Evolutionary conservation across 2,113 vertebrate genomes (phyloP).

Genomic region (Rhynchomys soricoides): DNA sequence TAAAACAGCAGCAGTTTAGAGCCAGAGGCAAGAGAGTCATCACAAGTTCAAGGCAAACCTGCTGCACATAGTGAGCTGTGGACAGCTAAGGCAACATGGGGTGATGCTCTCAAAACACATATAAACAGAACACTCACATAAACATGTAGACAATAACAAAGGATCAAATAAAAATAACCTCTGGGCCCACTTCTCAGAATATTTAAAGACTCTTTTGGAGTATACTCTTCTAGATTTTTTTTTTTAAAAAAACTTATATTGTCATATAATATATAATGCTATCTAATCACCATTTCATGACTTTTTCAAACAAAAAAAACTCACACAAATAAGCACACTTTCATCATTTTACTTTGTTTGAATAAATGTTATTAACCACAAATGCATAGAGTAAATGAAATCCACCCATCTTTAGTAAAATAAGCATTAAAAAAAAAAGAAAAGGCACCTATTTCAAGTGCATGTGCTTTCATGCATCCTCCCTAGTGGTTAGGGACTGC

Average conservation of each 20-base stretch:
- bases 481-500: neutral
- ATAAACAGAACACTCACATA: neutral
- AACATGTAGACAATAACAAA: too few species aligned
- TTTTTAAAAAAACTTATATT: neutral
- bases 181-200: neutral
- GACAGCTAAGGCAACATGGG: neutral
- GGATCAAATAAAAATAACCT: neutral
- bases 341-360: conserved; percentile 11
- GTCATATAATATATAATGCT: neutral
- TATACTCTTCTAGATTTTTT: neutral
- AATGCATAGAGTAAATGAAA: neutral
- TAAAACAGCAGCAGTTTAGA: neutral
- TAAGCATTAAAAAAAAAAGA: neutral
- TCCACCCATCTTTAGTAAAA: neutral
- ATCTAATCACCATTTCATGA: neutral
- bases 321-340: neutral
- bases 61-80: neutral
- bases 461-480: neutral
- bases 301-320: neutral
- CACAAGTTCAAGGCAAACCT: neutral
- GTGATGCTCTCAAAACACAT: neutral
- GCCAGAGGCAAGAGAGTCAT: neutral
- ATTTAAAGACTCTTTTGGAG: neutral
- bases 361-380: neutral
- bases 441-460: neutral